phyloP scores from a whole-genome alignment of 2,113 vertebrate species.

The Eira barbara region DNA sequence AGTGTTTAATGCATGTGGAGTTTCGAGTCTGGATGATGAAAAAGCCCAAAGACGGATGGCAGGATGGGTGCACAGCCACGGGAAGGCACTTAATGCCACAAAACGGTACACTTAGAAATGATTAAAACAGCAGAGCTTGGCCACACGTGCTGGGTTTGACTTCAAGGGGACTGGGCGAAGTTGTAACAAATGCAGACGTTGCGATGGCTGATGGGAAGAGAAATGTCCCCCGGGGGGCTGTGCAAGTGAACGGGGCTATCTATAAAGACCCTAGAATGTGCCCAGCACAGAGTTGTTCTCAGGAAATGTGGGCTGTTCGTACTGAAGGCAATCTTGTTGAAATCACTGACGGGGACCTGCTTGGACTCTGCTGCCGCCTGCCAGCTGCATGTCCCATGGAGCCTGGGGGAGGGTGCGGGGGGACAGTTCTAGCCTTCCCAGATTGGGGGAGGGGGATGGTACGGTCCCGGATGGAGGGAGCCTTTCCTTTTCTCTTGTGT shows the following conservation, averaged over 20 bases:
- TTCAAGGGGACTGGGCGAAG: accelerated
- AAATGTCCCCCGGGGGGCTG: not conserved
- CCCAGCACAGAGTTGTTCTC: not conserved
- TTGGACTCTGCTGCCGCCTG: not conserved
- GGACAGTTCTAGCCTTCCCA: not conserved
- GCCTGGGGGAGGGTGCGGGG: not conserved
- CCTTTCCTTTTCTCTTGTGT: accelerated
- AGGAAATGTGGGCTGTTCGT: accelerated
- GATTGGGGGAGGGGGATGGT: accelerated
- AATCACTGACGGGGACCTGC: not conserved
- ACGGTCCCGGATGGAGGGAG: accelerated
- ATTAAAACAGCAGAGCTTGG: not conserved
- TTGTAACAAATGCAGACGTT: not conserved
- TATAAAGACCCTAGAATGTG: not conserved
- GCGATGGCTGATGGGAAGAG: not conserved
- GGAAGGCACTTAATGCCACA: not conserved
- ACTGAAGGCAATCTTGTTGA: not conserved
- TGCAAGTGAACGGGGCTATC: not conserved
- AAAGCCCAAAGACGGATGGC: not conserved
- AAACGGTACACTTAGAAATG: not conserved
- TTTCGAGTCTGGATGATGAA: not conserved
- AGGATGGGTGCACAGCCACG: not conserved
- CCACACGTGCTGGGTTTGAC: too few relatives aligned
- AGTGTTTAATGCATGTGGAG: not conserved
- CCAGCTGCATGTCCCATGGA: not conserved